These are phyloP conservation scores for Chelonus formosanus DNA, from an alignment of 2,888 invertebrate species.

Conservation along the genomic window DNA sequence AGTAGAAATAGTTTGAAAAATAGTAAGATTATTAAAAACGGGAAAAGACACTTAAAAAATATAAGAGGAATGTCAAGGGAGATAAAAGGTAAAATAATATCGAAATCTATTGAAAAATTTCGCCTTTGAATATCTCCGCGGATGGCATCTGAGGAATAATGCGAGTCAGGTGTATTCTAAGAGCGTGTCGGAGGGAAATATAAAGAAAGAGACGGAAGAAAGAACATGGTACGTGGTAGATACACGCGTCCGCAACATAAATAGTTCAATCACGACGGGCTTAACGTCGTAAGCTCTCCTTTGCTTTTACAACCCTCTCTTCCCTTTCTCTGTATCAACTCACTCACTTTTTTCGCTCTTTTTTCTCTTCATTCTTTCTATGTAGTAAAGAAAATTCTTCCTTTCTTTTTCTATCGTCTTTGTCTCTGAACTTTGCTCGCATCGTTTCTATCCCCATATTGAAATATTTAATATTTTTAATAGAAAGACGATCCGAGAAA, in stretches of 20 bases:
- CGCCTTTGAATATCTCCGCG: slow-evolving; percentile 9
- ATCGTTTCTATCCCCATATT: slow-evolving; percentile 44
- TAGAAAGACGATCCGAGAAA: slow-evolving; percentile 49
- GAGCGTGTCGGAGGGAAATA: slow-evolving; percentile 23
- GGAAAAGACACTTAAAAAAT: not conserved
- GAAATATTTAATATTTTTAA: slow-evolving; percentile 56
- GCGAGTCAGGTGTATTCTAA: slow-evolving; percentile 27
- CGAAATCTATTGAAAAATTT: slow-evolving; percentile 21
- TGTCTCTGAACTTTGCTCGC: slow-evolving; percentile 34
- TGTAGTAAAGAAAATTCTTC: not conserved
- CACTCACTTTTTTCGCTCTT: slow-evolving; percentile 15
- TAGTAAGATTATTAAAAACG: no score
- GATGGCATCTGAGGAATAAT: slow-evolving; percentile 20
- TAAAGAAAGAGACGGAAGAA: slow-evolving; percentile 1
- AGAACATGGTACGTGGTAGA: slow-evolving; percentile 38
- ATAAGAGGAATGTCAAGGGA: not conserved
- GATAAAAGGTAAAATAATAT: slow-evolving; percentile 14
- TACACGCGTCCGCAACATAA: slow-evolving; percentile 48
- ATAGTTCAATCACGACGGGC: slow-evolving; percentile 56
- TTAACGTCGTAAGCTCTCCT: slow-evolving; percentile 48
- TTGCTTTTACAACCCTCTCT: slow-evolving; percentile 35
- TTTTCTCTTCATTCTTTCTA: slow-evolving; percentile 2
- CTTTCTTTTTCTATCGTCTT: not conserved
- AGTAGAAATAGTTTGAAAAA: no score
- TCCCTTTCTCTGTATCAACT: slow-evolving; percentile 5